phyloP scores from a whole-genome alignment of 1,140 invertebrate species.

The Diploscapter pachys region DNA sequence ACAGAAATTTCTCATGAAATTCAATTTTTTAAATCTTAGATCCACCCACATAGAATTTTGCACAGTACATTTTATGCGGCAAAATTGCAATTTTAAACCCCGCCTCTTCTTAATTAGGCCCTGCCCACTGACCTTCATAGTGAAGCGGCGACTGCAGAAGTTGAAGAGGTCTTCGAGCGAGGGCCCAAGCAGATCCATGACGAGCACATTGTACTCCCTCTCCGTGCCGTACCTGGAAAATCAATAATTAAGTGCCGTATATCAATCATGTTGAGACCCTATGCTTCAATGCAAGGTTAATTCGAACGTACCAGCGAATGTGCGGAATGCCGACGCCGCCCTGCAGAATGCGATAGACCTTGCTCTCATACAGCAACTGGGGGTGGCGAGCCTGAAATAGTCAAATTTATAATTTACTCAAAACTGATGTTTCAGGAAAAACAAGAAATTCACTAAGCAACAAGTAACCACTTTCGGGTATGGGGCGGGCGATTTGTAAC shows the following conservation, averaged over 20 bases:
- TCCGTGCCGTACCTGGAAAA: constrained; percentile 71
- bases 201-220: constrained; percentile 86
- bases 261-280: background rate
- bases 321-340: constrained; percentile 92
- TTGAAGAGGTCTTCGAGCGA: constrained; percentile 94
- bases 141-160: constrained; percentile 89
- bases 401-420: background rate
- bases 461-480: no score
- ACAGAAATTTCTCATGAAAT: no score
- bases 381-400: constrained; percentile 75
- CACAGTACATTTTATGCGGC: no score
- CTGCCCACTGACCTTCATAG: constrained; percentile 84
- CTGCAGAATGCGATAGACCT: constrained; percentile 74
- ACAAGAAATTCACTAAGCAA: no score
- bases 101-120: background rate
- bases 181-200: constrained; percentile 91
- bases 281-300: background rate
- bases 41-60: no score
- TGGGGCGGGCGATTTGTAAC: no score
- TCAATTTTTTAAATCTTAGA: no score
- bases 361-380: constrained; percentile 89
- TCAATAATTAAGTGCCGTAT: no score
- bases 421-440: background rate
- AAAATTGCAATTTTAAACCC: no score
- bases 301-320: constrained; percentile 72